phyloP scores from a whole-genome alignment of 1,140 invertebrate species.

The Gerris buenoi region DNA sequence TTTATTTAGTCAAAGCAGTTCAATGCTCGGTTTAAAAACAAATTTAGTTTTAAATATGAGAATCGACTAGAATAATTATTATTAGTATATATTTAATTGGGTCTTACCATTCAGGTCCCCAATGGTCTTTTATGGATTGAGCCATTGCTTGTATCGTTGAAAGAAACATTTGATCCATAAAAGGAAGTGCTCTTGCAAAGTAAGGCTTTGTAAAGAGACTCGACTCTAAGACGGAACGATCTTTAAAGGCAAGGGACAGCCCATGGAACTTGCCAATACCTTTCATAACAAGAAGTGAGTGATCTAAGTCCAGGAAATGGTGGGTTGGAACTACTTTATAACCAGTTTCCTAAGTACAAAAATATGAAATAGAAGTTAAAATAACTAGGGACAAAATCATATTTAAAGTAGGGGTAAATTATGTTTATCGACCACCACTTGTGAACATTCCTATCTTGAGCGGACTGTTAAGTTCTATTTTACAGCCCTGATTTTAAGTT shows the following conservation, averaged over 20 bases:
- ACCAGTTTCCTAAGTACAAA: background rate
- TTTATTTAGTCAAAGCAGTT: too few relatives aligned
- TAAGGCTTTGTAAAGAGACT: background rate
- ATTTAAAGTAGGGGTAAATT: too few relatives aligned
- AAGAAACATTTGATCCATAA: background rate
- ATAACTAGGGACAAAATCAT: too few relatives aligned
- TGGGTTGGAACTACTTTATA: background rate
- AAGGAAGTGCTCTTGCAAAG: background rate
- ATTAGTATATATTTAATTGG: too few relatives aligned
- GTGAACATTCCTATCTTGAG: too few relatives aligned
- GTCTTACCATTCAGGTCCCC: background rate
- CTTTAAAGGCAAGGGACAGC: background rate
- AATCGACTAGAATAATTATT: too few relatives aligned
- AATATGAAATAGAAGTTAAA: too few relatives aligned
- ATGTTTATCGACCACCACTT: too few relatives aligned
- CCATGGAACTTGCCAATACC: background rate
- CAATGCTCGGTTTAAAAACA: too few relatives aligned
- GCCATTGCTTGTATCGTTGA: background rate
- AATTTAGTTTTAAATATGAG: too few relatives aligned
- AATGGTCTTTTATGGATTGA: background rate
- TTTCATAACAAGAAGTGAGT: background rate
- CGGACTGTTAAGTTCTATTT: too few relatives aligned
- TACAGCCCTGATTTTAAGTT: too few relatives aligned
- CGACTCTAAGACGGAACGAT: background rate
- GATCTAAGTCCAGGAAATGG: background rate